Conservation (phyloP, 2,113 vertebrate species). For the Bettongia penicillata region DNA sequence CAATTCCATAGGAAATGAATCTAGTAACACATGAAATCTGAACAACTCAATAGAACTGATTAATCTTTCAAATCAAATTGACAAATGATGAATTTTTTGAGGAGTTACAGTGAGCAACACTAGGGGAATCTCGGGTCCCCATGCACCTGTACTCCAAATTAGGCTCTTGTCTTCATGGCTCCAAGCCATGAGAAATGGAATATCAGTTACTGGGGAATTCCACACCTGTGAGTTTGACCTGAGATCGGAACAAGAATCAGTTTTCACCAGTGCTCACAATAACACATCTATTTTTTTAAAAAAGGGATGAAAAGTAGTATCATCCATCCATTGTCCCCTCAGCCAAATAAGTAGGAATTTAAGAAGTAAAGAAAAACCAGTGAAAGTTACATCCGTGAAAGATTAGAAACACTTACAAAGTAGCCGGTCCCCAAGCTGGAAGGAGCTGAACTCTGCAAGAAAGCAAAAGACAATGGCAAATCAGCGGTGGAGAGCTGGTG, state of each 20-base stretch:
- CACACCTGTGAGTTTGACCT: constrained; percentile 9
- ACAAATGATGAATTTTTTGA: background rate
- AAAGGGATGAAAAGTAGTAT: constrained; percentile 10
- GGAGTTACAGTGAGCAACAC: background rate
- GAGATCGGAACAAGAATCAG: background rate
- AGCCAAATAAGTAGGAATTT: constrained; percentile 36
- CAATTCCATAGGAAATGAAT: constrained; percentile 5
- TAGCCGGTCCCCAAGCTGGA: constrained; percentile 91
- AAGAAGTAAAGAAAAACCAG: constrained; percentile 54
- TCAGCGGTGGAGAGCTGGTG: constrained; percentile 77
- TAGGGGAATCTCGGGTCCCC: background rate
- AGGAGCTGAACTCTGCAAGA: constrained; percentile 88
- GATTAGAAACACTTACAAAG: constrained; percentile 88
- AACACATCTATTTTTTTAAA: background rate
- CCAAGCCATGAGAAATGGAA: background rate
- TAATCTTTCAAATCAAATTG: background rate
- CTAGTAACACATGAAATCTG: background rate
- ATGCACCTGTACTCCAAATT: background rate
- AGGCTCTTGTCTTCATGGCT: background rate
- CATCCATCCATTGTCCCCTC: constrained; percentile 20
- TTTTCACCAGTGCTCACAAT: background rate
- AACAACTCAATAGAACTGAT: background rate
- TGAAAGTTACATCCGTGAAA: constrained; percentile 71
- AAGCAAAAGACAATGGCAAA: constrained; percentile 86
- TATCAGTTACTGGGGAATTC: background rate